These are phyloP conservation scores for Hippocampus comes DNA, from an alignment of 2,113 vertebrate species.

Conservation along the genomic window DNA sequence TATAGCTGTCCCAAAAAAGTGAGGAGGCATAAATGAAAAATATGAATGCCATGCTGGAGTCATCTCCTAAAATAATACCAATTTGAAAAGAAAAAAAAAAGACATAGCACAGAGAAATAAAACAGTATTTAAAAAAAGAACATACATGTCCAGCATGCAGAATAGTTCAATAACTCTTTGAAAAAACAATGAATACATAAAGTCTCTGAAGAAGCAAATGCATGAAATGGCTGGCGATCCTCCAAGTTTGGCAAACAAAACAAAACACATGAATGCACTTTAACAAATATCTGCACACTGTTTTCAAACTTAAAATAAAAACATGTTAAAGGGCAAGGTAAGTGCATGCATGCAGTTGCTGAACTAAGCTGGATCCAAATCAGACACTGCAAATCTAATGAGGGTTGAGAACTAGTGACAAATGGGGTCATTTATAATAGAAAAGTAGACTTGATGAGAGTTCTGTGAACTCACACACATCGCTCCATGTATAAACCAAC, in stretches of 20 bases:
- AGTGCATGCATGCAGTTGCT: constrained; percentile 64
- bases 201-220: constrained; percentile 85
- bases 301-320: constrained; percentile 62
- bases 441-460: constrained; percentile 71
- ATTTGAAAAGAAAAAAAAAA: constrained; percentile 45
- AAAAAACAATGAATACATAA: constrained; percentile 54
- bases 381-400: constrained; percentile 83
- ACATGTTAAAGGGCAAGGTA: constrained; percentile 75
- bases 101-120: constrained; percentile 6
- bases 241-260: constrained; percentile 81
- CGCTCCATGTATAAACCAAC: constrained; percentile 47
- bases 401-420: constrained; percentile 69
- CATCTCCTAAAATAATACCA: constrained; percentile 78
- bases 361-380: constrained; percentile 63
- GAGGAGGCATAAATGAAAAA: constrained; percentile 86
- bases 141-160: constrained; percentile 99
- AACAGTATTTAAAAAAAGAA: constrained; percentile 54
- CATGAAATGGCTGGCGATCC: constrained; percentile 91
- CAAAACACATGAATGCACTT: constrained; percentile 74
- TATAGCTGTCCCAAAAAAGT: constrained; percentile 88
- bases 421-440: constrained; percentile 39
- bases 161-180: constrained; percentile 83
- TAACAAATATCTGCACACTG: constrained; percentile 76
- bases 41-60: constrained; percentile 96
- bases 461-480: constrained; percentile 65